Evolutionary conservation across 2,113 vertebrate genomes (phyloP), one percentile per base, ranked within the genome.

Genomic region (Corvus hawaiiensis): DNA sequence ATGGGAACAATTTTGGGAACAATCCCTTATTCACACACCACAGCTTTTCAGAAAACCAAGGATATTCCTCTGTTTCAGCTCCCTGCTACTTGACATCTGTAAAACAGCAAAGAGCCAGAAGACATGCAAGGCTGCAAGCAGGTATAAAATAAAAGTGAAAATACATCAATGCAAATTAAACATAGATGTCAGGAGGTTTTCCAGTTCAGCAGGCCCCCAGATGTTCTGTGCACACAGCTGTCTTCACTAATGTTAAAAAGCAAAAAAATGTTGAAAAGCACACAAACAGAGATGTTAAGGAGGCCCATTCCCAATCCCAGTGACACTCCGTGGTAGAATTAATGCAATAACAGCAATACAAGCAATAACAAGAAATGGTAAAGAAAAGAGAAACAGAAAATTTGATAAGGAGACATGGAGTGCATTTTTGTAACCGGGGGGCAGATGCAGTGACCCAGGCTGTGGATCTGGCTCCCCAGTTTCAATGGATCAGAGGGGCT

Each of bases 271-370:
- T 44, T 52, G 64, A 51, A 71, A 90, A 91, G 51, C 43, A 79
- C 58, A 33, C 0, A 0, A 55, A 74, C 0, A 66, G 55, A 93
- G 51, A 43, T 0, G 0, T 23, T 61, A 80, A 80, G 51, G 77
- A 76, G 46, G 13, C 8, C n/a, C 64, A 3, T 33, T 80, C 32
- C 55, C 35, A 61, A 58, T 23, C 13, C 46, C 49, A 51, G 62
- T 11, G 27, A 75, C 6, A 3, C 39, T 55, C 69, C 6, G 0
- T 20, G 33, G 49, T 5, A 18, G 61, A 75, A 71, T 43, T 12
- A 78, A 83, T 43, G 24, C 26, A 55, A 0, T 7, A 80, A 64
- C 12, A 78, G 22, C 48, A 72, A 61, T 56, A n/a, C 19, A 75
- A 48, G 35, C 14, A 83, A 19, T 32, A 80, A 49, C 6, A 43